These are phyloP conservation scores for Strix uralensis DNA, from an alignment of 2,113 vertebrate genomes.

Conservation along the genomic window DNA sequence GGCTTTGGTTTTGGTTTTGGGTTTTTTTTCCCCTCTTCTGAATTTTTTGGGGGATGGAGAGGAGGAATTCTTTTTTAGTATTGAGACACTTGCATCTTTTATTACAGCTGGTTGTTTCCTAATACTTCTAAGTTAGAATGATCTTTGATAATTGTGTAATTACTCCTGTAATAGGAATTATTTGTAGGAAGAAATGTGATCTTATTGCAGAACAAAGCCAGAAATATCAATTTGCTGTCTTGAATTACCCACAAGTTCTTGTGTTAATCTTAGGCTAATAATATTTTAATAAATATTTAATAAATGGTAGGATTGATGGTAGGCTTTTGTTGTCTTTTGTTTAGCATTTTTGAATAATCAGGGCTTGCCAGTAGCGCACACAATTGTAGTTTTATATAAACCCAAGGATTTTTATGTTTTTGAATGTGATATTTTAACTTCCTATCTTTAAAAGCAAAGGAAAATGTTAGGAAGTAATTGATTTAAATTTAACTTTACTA, in stretches of 20 bases:
- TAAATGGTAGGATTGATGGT: background rate
- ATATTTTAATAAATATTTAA: background rate
- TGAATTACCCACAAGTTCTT: background rate
- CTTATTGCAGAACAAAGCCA: background rate
- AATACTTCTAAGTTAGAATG: background rate
- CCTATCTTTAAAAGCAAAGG: background rate
- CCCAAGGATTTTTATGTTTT: background rate
- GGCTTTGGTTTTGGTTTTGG: background rate
- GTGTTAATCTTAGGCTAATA: background rate
- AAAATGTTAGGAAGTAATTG: background rate
- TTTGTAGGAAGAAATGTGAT: background rate
- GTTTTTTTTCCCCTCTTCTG: background rate
- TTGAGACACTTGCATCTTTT: background rate
- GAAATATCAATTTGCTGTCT: background rate
- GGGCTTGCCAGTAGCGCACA: background rate
- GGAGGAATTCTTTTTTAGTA: background rate
- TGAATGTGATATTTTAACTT: background rate
- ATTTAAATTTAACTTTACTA: background rate
- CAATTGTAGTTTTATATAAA: background rate
- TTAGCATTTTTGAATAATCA: background rate
- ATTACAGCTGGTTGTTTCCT: background rate
- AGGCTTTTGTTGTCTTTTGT: background rate
- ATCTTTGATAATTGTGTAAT: background rate
- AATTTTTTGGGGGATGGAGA: background rate
- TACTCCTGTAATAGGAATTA: background rate